phyloP scores from a whole-genome alignment of 1,140 invertebrate species.

The Sycophila sp. region DNA sequence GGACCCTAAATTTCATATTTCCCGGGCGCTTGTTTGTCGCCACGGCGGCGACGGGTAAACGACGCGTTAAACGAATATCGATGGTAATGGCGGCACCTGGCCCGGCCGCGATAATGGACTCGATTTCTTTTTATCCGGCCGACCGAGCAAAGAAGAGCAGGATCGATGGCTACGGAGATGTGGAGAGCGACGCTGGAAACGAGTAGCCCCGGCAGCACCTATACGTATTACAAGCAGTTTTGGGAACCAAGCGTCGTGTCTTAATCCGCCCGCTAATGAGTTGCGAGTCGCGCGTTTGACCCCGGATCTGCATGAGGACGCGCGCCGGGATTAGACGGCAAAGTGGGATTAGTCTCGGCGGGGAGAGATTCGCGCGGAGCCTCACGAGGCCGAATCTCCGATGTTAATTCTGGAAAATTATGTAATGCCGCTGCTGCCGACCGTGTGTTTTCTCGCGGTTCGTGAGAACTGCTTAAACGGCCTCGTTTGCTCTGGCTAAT shows the following conservation, averaged over 20 bases:
- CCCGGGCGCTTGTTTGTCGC: conserved; percentile 45
- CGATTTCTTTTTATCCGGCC: conserved; percentile 47
- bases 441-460: neutral
- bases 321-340: conserved; percentile 5
- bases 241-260: no score
- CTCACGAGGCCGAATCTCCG: neutral
- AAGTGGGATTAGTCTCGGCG: neutral
- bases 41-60: conserved; percentile 38
- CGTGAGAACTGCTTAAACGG: neutral
- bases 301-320: conserved; percentile 32
- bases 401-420: conserved; percentile 18
- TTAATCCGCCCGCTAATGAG: conserved; percentile 51
- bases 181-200: no score
- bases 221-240: no score
- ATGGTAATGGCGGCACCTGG: conserved; percentile 50
- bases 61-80: conserved; percentile 55
- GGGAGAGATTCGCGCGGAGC: conserved; percentile 9
- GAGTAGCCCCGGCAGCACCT: no score
- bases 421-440: no score
- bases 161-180: no score
- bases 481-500: no score
- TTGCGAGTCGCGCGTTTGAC: conserved; percentile 41
- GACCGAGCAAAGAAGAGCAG: no score
- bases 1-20: conserved; percentile 50
- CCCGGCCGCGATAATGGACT: conserved; percentile 52